These are phyloP conservation scores for Pogona vitticeps DNA, from an alignment of 2,113 vertebrate species.

Conservation along the genomic window DNA sequence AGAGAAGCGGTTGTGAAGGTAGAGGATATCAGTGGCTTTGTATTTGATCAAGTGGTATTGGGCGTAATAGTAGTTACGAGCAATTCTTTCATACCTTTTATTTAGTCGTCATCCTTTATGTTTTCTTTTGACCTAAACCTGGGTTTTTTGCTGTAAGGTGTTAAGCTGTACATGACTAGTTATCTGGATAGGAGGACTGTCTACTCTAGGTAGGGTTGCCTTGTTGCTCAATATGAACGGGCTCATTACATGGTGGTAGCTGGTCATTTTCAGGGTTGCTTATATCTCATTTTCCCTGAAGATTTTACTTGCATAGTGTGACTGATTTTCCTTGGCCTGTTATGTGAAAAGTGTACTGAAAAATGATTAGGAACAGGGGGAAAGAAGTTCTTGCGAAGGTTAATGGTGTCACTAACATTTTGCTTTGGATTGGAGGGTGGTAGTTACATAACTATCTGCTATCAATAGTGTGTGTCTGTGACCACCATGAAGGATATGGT, in stretches of 20 bases:
- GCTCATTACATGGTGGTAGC: not conserved
- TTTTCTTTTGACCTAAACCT: not conserved
- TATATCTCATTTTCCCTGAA: constrained; percentile 44
- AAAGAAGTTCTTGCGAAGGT: not conserved
- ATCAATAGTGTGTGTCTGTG: not conserved
- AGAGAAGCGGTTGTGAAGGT: not conserved
- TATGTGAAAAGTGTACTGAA: constrained; percentile 4
- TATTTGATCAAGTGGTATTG: not conserved
- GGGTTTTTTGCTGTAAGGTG: not conserved
- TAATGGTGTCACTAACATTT: constrained; percentile 19
- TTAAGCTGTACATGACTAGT: not conserved
- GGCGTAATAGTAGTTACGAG: not conserved
- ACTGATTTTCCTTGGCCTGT: not conserved
- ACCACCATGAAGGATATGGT: not conserved
- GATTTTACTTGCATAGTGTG: not conserved
- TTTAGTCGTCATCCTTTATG: not conserved
- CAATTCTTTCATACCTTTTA: not conserved
- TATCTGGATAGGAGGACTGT: constrained; percentile 3
- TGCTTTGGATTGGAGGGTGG: constrained; percentile 8
- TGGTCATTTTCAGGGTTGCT: constrained; percentile 15
- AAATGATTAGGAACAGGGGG: constrained; percentile 27
- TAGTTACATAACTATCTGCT: constrained; percentile 68
- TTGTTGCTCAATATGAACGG: not conserved
- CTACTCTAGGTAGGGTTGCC: not conserved
- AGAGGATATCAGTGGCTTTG: not conserved